A percentile compares a stretch with the other conserved stretches of the same genome.
phyloP scores from a whole-genome alignment of 2,113 vertebrate genomes.

The Oenanthe oenanthe region DNA sequence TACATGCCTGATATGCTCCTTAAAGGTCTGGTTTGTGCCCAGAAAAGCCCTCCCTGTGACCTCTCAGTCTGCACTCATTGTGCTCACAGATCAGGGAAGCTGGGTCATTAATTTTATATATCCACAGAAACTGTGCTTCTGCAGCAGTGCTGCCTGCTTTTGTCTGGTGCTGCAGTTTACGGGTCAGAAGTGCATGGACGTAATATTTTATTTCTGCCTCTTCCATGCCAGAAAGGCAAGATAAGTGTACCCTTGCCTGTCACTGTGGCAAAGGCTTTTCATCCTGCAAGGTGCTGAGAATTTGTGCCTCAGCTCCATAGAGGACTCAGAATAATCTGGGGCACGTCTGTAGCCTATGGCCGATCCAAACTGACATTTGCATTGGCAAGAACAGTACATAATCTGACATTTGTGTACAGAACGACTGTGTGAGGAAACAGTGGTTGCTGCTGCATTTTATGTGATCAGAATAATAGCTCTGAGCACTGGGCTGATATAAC shows the following conservation, averaged over 20 bases:
- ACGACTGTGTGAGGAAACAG: not conserved
- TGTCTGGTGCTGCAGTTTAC: not conserved
- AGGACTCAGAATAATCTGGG: not conserved
- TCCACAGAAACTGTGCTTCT: not conserved
- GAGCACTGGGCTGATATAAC: not conserved
- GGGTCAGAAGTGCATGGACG: not conserved
- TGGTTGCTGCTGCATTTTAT: not conserved
- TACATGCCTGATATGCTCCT: not conserved
- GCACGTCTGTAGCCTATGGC: not conserved
- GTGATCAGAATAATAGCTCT: not conserved
- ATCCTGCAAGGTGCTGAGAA: not conserved
- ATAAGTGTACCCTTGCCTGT: not conserved
- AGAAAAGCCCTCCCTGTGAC: not conserved
- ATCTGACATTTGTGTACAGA: conserved; percentile 29
- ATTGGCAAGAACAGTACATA: conserved; percentile 5
- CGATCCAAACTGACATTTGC: not conserved
- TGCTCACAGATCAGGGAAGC: not conserved
- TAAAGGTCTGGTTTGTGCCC: not conserved
- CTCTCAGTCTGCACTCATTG: not conserved
- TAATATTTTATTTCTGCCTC: not conserved
- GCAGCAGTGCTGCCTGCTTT: not conserved
- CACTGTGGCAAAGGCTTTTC: not conserved
- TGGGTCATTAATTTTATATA: not conserved
- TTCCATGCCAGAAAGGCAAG: not conserved
- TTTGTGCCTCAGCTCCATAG: not conserved